Evolutionary conservation across 1,140 invertebrate genomes (phyloP).

Genomic region (Psix sp.): DNA sequence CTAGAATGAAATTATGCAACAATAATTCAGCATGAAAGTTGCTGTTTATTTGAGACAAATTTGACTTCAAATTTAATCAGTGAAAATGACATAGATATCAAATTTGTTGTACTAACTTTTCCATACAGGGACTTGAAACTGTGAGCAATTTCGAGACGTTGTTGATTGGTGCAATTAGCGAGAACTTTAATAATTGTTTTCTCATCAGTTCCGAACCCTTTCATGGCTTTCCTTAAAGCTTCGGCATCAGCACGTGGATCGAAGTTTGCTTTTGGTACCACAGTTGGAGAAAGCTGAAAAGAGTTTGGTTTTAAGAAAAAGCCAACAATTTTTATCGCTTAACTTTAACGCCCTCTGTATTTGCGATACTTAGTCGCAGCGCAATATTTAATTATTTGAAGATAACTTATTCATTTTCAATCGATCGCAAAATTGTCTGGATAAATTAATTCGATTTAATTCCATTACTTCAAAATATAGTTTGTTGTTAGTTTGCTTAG

Average conservation of each 20-base stretch:
- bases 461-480: too few species aligned
- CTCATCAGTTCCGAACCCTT: slow-evolving; percentile 91
- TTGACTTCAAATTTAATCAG: neutral
- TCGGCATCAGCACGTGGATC: slow-evolving; percentile 87
- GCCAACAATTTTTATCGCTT: slow-evolving; percentile 10
- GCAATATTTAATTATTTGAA: too few species aligned
- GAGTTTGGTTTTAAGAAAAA: too few species aligned
- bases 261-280: slow-evolving; percentile 80
- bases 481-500: too few species aligned
- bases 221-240: slow-evolving; percentile 89
- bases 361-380: too few species aligned
- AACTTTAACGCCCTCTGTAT: too few species aligned
- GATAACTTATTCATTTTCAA: too few species aligned
- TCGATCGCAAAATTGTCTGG: too few species aligned
- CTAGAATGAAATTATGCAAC: too few species aligned
- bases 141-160: slow-evolving; percentile 84
- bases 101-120: slow-evolving; percentile 79
- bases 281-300: slow-evolving; percentile 80
- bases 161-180: slow-evolving; percentile 83
- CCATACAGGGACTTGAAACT: slow-evolving; percentile 90
- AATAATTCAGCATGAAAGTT: neutral
- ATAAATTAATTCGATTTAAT: too few species aligned
- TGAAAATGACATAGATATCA: too few species aligned
- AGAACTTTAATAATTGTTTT: slow-evolving; percentile 88
- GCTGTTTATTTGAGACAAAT: neutral